Base-by-base conservation (phyloP, 2,113 vertebrate genomes). In the Hyaena hyaena region DNA sequence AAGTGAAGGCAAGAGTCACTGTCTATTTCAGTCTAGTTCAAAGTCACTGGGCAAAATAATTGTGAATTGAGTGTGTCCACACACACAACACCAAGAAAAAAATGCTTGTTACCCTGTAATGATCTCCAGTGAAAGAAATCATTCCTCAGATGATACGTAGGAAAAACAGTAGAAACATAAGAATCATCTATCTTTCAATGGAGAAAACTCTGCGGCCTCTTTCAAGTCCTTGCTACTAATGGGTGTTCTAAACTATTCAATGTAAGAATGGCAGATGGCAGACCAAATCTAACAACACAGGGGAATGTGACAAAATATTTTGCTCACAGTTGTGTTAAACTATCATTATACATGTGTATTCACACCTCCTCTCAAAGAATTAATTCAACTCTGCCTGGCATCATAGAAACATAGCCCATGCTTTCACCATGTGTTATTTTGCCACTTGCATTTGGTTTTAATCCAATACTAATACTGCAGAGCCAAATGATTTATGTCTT, bases 251-350 rank as follows among this genome's bases (percentile, higher is more conserved):
- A 93, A 81, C 90, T 77, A 97, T 35, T 97, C 96, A 93, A n/a
- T 61, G 71, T 48, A 88, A 95, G 92, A 98, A 93, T 93, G 97
- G 94, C 97, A 98, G 96, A 98, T 93, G 97, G 98, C 83, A 98
- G 90, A 95, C 74, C 93, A 98, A 96, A 82, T 84, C 93, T 90
- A 97, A 90, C 97, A 97, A 93, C 97, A 96, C 92, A 96, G 82
- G 76, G 69, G 43, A 96, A 90, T 95, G 76, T 98, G 96, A 96
- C 97, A 98, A 98, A 98, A 98, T 97, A 98, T 98, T 98, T 98
- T 97, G 94, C 92, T 97, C 97, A 91, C 97, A 98, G 97, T 97
- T 98, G 97, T 97, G 90, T 84, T 93, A 88, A 97, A 97, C 92
- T 87, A 96, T 95, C 95, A 45, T 96, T 97, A 96, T 97, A 97